Conservation (phyloP, 2,113 vertebrate species). For the Oxyruncus cristatus region DNA sequence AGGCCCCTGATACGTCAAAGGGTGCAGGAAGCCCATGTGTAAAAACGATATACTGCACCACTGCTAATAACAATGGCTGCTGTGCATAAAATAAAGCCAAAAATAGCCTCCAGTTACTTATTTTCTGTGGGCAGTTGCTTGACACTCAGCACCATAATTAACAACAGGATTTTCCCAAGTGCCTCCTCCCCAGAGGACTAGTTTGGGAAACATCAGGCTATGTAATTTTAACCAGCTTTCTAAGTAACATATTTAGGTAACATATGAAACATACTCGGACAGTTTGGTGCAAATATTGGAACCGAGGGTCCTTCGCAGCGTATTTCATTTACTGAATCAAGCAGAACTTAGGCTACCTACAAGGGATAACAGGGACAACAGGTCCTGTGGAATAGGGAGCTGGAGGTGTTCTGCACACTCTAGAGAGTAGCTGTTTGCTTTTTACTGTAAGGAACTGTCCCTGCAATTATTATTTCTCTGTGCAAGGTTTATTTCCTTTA, state of each 20-base stretch:
- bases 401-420: background rate
- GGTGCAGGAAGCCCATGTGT: background rate
- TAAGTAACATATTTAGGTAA: background rate
- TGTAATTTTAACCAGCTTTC: background rate
- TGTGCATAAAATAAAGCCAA: background rate
- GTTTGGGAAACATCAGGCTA: background rate
- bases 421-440: background rate
- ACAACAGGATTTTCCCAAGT: background rate
- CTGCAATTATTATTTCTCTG: background rate
- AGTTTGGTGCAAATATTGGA: background rate
- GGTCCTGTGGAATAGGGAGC: background rate
- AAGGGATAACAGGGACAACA: background rate
- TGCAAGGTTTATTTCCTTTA: background rate
- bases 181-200: rapidly evolving
- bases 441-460: background rate
- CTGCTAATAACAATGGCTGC: background rate
- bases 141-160: background rate
- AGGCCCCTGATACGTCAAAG: background rate
- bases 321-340: background rate
- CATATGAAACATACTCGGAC: background rate
- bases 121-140: rapidly evolving
- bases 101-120: background rate
- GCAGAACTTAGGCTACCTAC: background rate
- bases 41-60: background rate
- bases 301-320: background rate